These are phyloP conservation scores for Peromyscus eremicus DNA, from an alignment of 2,797 vertebrate genomes.

Conservation along the genomic window DNA sequence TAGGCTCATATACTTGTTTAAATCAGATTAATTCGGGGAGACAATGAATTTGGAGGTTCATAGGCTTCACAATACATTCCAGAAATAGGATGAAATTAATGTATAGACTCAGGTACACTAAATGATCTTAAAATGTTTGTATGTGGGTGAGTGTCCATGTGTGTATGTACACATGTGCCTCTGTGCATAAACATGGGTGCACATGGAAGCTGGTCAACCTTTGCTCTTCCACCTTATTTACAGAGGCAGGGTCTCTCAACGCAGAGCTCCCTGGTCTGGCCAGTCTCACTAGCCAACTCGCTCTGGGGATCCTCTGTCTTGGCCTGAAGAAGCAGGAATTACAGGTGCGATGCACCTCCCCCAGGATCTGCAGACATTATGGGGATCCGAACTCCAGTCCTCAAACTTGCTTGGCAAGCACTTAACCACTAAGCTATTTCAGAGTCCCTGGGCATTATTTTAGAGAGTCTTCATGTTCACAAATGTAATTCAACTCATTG, in stretches of 20 bases:
- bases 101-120: not conserved
- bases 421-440: not conserved
- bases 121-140: not conserved
- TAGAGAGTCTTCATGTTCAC: not conserved
- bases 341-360: not conserved
- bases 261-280: not conserved
- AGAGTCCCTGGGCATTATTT: not conserved
- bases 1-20: not conserved
- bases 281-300: not conserved
- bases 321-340: not conserved
- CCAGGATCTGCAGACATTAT: not conserved
- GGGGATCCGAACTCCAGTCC: not conserved
- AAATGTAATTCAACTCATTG: not conserved
- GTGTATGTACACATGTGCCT: not conserved
- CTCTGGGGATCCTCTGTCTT: not conserved
- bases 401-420: not conserved
- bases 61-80: not conserved
- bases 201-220: not conserved
- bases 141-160: not conserved
- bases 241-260: not conserved
- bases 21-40: not conserved
- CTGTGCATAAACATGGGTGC: not conserved
- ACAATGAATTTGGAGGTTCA: not conserved
- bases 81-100: not conserved
- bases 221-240: not conserved